Conservation (phyloP, 2,888 invertebrate species). For the Trachelus tabidus region DNA sequence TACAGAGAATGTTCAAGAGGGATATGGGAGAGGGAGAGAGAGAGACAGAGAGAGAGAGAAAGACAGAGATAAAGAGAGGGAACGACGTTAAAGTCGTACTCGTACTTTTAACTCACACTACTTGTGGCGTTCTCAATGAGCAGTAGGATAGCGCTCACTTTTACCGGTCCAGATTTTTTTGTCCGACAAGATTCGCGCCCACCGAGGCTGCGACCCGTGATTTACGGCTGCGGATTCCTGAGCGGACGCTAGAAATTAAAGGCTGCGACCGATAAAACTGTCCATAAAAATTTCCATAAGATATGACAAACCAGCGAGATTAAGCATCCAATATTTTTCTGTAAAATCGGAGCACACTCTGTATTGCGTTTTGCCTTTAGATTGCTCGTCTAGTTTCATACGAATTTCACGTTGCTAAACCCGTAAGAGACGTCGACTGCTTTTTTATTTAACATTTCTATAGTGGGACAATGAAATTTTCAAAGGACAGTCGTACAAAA, state of each 20-base stretch:
- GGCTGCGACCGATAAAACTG: constrained; percentile 25
- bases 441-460: not conserved
- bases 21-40: not conserved
- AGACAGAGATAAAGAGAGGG: too few species aligned
- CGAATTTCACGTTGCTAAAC: not conserved
- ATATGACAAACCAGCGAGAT: not conserved
- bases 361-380: not conserved
- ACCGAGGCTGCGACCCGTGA: constrained; percentile 18
- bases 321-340: not conserved
- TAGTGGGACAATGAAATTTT: not conserved
- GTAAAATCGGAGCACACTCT: not conserved
- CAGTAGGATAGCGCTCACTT: constrained; percentile 21
- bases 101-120: not conserved
- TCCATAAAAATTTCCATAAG: constrained; percentile 20
- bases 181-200: constrained; percentile 22
- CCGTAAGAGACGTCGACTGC: not conserved
- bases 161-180: constrained; percentile 28
- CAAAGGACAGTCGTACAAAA: not conserved
- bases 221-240: not conserved
- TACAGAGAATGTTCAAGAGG: not conserved
- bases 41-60: too few species aligned
- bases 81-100: not conserved
- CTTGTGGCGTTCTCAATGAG: constrained; percentile 2
- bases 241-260: constrained; percentile 23
- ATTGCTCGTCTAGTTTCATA: not conserved